Conservation (phyloP, 2,113 vertebrate species). For the Microtus oregoni region DNA sequence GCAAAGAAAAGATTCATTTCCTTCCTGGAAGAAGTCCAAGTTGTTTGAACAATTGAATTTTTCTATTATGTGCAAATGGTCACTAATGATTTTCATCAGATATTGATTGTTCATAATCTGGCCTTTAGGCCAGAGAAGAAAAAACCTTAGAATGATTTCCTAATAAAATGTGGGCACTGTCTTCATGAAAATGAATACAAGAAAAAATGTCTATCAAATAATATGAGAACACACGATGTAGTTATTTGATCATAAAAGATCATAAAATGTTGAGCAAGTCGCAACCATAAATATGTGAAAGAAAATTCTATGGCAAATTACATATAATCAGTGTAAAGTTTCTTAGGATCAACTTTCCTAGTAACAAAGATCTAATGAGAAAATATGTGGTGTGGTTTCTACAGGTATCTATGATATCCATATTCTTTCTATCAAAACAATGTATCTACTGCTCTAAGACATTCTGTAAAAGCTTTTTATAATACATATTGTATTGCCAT, state of each 20-base stretch:
- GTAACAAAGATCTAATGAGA: not conserved
- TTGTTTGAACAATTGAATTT: slow-evolving; percentile 44
- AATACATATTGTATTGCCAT: not conserved
- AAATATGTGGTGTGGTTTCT: not conserved
- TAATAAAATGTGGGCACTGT: not conserved
- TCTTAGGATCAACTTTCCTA: not conserved
- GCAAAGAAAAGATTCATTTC: slow-evolving; percentile 57
- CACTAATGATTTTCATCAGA: slow-evolving; percentile 14
- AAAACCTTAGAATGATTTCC: not conserved
- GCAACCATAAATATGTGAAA: not conserved
- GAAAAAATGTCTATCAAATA: not conserved
- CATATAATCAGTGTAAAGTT: not conserved
- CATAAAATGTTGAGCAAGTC: not conserved
- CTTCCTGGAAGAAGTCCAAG: slow-evolving; percentile 55
- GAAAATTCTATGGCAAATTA: not conserved
- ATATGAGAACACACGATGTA: not conserved
- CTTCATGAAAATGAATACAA: not conserved
- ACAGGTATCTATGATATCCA: not conserved
- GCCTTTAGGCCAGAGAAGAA: not conserved
- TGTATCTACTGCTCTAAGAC: not conserved
- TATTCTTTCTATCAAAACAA: slow-evolving; percentile 12
- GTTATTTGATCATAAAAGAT: slow-evolving; percentile 28
- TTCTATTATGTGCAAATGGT: slow-evolving; percentile 58
- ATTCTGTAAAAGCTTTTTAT: not conserved
- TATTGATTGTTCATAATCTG: not conserved